Evolutionary conservation across 1,140 invertebrate genomes (phyloP), one percentile per base, ranked within the genome.

Genomic region (Oryzaephilus surinamensis): DNA sequence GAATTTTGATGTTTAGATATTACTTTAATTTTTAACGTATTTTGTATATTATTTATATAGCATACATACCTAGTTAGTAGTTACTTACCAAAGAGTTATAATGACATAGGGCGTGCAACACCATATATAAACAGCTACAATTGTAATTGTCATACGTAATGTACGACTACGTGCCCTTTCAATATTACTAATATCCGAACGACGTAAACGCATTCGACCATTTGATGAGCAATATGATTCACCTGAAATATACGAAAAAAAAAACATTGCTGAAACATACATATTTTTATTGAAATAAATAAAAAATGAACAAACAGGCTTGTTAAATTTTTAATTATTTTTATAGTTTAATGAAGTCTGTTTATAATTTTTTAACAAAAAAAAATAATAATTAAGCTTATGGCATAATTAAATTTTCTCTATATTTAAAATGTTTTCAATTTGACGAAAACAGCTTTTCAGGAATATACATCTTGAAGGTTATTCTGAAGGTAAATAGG

Each of bases 71-170:
- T n/a, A n/a, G n/a, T n/a, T n/a, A n/a, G n/a, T n/a, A n/a, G n/a
- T 16, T 37, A 63, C 68, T 67, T 67, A 83, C 79, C 80, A 83
- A 5, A 83, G 48, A 2, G 73, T 75, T 70, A 86, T 84, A 11
- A 76, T 70, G 8, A 76, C 74, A 45, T 85, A 84, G 0, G 84
- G 85, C 8, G 84, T 81, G 81, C 84, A 88, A 57, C 83, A 88
- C 55, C 76, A 71, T 27, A 86, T 73, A 52, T 88, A 89, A 0
- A 78, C 78, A 2, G 74, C 63, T 0, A 88, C 81, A 19, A 92
- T 88, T 10, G 81, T 79, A 15, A 89, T 69, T 0, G 86, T 88
- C 81, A 89, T 85, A 32, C 76, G 70, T 2, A 91, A 63, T 0
- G 85, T 89, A 44, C 81, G 63, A 17, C 73, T 68, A 23, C 80